These are phyloP conservation scores for Limnephilus rhombicus DNA, from an alignment of 2,888 invertebrate species.

Conservation along the genomic window DNA sequence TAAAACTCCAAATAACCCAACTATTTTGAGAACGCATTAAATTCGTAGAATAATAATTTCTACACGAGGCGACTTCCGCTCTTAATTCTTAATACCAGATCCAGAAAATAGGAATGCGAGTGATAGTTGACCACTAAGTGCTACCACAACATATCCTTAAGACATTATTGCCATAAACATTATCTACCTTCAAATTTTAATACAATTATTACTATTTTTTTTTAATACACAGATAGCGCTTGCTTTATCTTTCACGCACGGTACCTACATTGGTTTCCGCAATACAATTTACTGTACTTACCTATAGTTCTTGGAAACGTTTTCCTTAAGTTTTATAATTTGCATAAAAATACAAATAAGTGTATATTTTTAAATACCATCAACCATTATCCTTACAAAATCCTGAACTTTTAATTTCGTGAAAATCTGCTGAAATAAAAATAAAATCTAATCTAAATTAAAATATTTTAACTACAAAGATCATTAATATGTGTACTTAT, in stretches of 20 bases:
- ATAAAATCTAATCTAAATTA: too few species aligned
- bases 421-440: too few species aligned
- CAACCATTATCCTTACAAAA: background rate
- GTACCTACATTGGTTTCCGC: background rate
- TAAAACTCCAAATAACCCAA: background rate
- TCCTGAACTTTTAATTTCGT: too few species aligned
- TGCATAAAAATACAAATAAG: background rate
- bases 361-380: background rate
- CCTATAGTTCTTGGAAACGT: background rate
- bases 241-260: background rate
- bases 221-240: background rate
- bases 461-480: too few species aligned
- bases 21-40: background rate
- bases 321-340: background rate
- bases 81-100: constrained; percentile 38
- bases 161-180: constrained; percentile 16
- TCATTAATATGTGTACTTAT: too few species aligned
- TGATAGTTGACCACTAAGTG: constrained; percentile 41
- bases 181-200: background rate
- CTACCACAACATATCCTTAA: constrained; percentile 22
- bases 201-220: background rate
- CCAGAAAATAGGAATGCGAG: background rate
- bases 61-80: constrained; percentile 2
- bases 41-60: background rate
- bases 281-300: background rate